Base-by-base conservation (phyloP, 2,888 invertebrate species). In the Leptarthrus brevirostris region DNA sequence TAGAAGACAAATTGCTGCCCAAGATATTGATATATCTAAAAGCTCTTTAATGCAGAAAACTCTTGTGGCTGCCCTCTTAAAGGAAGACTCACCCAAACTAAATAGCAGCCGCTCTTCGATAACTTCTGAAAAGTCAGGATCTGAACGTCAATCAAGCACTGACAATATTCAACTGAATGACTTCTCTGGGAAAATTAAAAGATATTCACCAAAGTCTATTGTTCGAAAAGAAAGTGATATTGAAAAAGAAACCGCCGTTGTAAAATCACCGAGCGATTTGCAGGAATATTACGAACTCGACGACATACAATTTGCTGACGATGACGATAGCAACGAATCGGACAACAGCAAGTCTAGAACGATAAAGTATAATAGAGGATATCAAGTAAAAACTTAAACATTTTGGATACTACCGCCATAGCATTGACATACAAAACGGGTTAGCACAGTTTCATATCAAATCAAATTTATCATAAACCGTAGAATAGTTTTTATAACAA, bases 271-370 rank as follows among this genome's bases (percentile, higher is more conserved):
- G 14, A 88, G 87, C 74, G 86, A 87, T 74, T 80, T 89, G 10
- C 89, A 88, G 79, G 86, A 88, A 78, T 87, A 85, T 77, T 86
- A 88, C 58, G 88, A 88, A 78, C 85, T 90, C 72, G 88, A 88
- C 70, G 91, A 91, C 78, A 89, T 92, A 58, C 90, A 88, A 80
- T 93, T 90, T 81, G 93, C 90, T 5, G 92, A 93, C 79, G 92
- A 92, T 26, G 81, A 82, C 26, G 80, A 79, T 3, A 74, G 74
- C 26, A 72, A 74, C 34, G 74, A 75, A 30, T 74, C 47, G 8
- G 69, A 74, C 30, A 74, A 56, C 26, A 74, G 47, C 49, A 72
- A 72, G 44, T 40, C 71, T 24, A 36, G 34, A 72, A 72, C 71
- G 36, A 72, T 72, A 2, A 72, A 56, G 47, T 56, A 36, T 22